phyloP scores from a whole-genome alignment of 2,797 vertebrate genomes.

The Nothura maculosa region DNA sequence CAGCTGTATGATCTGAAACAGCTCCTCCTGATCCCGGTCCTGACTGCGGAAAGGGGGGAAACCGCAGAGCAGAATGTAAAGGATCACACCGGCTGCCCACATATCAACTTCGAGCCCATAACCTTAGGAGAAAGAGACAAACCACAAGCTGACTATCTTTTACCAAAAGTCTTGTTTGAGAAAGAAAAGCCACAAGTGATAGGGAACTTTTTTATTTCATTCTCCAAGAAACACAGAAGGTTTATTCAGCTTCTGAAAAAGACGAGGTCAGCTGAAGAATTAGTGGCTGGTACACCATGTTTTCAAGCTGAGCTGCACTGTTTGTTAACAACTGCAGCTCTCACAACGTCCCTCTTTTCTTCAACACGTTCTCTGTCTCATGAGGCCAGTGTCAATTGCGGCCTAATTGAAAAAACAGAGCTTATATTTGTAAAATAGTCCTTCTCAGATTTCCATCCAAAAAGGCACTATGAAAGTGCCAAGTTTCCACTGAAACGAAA shows the following conservation, averaged over 20 bases:
- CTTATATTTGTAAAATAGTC: constrained; percentile 8
- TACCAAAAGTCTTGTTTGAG: neutral
- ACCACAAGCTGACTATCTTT: neutral
- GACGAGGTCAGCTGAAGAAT: neutral
- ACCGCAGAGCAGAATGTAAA: constrained; percentile 94
- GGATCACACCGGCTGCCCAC: constrained; percentile 97
- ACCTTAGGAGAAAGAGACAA: constrained; percentile 79
- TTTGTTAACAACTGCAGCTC: neutral
- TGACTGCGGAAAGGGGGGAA: constrained; percentile 96
- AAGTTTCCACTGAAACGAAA: constrained; percentile 47
- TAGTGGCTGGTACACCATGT: neutral
- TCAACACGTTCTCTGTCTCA: neutral
- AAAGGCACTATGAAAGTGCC: neutral
- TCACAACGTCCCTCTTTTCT: constrained; percentile 8
- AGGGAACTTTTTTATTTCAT: neutral
- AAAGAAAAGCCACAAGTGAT: neutral
- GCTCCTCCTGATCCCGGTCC: constrained; percentile 93
- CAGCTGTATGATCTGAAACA: constrained; percentile 93
- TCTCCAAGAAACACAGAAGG: neutral
- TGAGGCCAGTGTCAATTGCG: neutral
- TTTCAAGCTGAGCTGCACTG: neutral
- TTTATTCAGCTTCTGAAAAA: neutral
- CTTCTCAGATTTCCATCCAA: constrained; percentile 2
- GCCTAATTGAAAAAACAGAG: constrained; percentile 37
- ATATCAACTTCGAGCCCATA: constrained; percentile 95